phyloP scores from a whole-genome alignment of 2,113 vertebrate species.

The Callipepla squamata region DNA sequence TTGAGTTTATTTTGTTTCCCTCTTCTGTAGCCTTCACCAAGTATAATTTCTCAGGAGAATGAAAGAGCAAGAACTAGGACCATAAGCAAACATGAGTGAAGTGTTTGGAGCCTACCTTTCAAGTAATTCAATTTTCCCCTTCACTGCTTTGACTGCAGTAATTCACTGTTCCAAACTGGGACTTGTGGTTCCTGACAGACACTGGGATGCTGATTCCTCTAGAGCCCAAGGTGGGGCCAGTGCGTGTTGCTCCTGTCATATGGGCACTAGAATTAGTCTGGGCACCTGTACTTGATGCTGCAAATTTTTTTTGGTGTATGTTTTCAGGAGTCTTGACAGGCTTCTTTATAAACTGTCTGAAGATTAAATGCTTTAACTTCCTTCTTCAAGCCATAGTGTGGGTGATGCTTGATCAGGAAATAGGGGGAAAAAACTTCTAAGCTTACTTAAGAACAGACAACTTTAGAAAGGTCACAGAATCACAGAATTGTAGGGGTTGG shows the following conservation, averaged over 20 bases:
- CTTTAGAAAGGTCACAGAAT: neutral
- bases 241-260: rapidly evolving
- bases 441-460: neutral
- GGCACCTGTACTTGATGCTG: rapidly evolving
- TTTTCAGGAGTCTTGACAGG: neutral
- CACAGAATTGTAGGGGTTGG: too few relatives aligned
- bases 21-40: neutral
- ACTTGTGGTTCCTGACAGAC: neutral
- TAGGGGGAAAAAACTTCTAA: rapidly evolving
- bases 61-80: neutral
- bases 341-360: neutral
- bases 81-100: neutral
- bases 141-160: rapidly evolving
- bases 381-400: neutral
- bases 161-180: neutral
- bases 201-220: neutral
- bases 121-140: neutral
- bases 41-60: neutral
- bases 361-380: neutral
- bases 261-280: rapidly evolving
- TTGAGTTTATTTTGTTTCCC: neutral
- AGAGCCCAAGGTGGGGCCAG: neutral
- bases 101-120: neutral
- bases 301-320: neutral
- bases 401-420: neutral